Conservation (phyloP, 2,797 vertebrate species). For the Melanotaenia trifasciata region DNA sequence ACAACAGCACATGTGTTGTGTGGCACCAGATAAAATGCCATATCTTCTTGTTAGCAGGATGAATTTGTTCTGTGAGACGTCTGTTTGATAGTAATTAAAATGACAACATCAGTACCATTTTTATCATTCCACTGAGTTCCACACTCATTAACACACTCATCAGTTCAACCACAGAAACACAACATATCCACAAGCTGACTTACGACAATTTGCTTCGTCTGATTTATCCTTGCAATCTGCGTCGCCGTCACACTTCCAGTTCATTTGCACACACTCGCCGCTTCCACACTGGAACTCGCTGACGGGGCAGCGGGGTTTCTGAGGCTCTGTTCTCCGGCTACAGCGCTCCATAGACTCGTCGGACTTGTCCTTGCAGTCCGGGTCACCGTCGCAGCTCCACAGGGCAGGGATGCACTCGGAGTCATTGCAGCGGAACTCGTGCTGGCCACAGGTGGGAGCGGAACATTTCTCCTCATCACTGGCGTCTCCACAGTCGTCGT, state of each 20-base stretch:
- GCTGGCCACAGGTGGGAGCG: slow-evolving; percentile 88
- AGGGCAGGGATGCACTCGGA: slow-evolving; percentile 91
- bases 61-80: slow-evolving; percentile 5
- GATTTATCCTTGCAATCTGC: slow-evolving; percentile 98
- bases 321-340: slow-evolving; percentile 82
- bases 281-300: slow-evolving; percentile 90
- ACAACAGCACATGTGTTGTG: background rate
- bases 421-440: slow-evolving; percentile 94
- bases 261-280: slow-evolving; percentile 93
- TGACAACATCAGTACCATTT: slow-evolving; percentile 3
- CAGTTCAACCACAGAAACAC: slow-evolving; percentile 1
- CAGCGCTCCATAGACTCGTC: slow-evolving; percentile 92
- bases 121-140: slow-evolving; percentile 2
- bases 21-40: background rate
- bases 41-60: slow-evolving; percentile 14
- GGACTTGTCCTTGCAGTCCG: slow-evolving; percentile 93
- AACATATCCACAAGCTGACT: slow-evolving; percentile 60
- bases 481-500: slow-evolving; percentile 88
- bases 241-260: slow-evolving; percentile 97
- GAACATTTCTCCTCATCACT: slow-evolving; percentile 93
- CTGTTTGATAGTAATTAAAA: slow-evolving; percentile 39
- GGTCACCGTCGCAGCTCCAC: slow-evolving; percentile 96
- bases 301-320: slow-evolving; percentile 83
- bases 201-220: slow-evolving; percentile 94
- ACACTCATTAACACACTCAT: slow-evolving; percentile 58